Evolutionary conservation across 37 sponge, comb jelly and placozoan species (phyloP).

Genomic region (Hexactinellida sp.): DNA sequence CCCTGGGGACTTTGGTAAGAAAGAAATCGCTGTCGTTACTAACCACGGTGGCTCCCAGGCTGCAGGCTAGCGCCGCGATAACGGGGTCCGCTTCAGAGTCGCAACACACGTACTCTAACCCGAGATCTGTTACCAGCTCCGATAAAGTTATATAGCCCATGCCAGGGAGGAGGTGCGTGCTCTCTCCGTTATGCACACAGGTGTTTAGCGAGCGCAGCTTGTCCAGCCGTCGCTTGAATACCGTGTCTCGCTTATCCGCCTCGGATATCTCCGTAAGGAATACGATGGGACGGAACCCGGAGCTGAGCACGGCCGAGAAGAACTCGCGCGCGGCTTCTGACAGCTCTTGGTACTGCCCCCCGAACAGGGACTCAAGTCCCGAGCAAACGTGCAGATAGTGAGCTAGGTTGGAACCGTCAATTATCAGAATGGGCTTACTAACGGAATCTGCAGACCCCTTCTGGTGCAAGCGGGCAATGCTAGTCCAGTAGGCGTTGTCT

Average conservation of each 20-base stretch:
- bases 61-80: neutral
- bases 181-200: neutral
- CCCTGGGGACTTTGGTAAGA: neutral
- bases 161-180: neutral
- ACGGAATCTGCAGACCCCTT: neutral
- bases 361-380: neutral
- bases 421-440: neutral
- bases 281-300: neutral
- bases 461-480: neutral
- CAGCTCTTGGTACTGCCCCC: neutral
- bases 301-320: neutral
- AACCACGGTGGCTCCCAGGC: neutral
- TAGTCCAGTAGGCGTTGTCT: neutral
- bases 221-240: neutral
- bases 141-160: neutral
- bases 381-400: neutral
- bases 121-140: neutral
- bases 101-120: neutral
- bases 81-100: neutral
- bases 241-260: neutral
- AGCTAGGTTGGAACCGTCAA: neutral
- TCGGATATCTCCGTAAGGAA: neutral
- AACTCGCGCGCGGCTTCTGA: neutral
- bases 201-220: neutral
- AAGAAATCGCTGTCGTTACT: slow-evolving; percentile 6